Evolutionary conservation across 2,888 invertebrate species (phyloP), one percentile per base, ranked within the genome.

Genomic region (Acleris laterana): DNA sequence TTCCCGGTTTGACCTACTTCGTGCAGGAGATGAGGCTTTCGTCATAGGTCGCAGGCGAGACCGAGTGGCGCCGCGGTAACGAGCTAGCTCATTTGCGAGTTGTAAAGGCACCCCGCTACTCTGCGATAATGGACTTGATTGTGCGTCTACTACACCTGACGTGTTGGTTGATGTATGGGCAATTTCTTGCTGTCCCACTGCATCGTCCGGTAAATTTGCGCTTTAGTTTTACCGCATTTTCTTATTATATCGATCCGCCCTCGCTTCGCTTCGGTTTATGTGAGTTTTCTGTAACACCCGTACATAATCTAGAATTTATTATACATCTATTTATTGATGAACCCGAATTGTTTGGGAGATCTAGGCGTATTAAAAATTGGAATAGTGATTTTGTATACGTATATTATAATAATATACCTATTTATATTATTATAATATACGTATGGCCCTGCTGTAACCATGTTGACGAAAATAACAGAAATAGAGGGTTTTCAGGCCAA

Each of bases 41-140:
- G 63, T 69, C 61, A 62, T 66, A 68, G 63, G 69, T 72, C 69
- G 71, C 62, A 69, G 69, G 69, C 77, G 76, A 87, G 87, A 87
- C 87, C 52, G 84, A 81, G 81, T 84, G 87, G 84, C 87, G 86
- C 80, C 84, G 68, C 70, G 42, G 68, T 72, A 71, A 74, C 63
- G 70, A 69, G 68, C 62, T 44, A 63, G 70, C 63, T 70, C 63
- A 62, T 60, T 69, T 65, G 65, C 65, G 60, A n/a, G 42, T 46
- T 57, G 52, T 53, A 2, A 28, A 38, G 61, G 52, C 28, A 46
- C 22, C 19, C 28, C 62, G 49, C 62, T 25, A 13, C 55, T 49
- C 55, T 49, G 32, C 55, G 51, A 50, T 61, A 61, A 65, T 65
- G 65, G 61, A 48, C 49, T 28, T 42, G 20, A 55, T 55, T 50